Evolutionary conservation across 2,113 vertebrate genomes (phyloP).

Genomic region (Sylvietta virens): DNA sequence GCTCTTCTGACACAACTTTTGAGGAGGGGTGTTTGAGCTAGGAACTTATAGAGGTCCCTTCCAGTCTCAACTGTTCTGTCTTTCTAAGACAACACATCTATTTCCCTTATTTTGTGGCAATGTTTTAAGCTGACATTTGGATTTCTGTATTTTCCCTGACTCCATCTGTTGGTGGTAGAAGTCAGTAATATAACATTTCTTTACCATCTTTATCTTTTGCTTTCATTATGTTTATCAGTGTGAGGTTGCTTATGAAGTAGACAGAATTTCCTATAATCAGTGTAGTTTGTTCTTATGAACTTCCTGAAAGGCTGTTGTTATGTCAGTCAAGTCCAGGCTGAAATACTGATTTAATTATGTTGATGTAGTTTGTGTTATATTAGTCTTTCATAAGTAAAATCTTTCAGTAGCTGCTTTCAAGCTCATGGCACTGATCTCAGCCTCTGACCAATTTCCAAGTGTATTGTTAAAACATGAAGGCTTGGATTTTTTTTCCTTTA

Average conservation of each 20-base stretch:
- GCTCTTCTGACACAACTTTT: not conserved
- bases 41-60: not conserved
- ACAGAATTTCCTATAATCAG: not conserved
- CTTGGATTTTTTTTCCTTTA: not conserved
- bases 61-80: not conserved
- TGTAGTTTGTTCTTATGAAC: not conserved
- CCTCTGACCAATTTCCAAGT: not conserved
- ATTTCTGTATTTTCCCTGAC: not conserved
- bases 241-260: not conserved
- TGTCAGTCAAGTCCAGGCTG: not conserved
- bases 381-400: not conserved
- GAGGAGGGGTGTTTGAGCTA: not conserved
- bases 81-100: not conserved
- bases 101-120: not conserved
- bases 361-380: not conserved
- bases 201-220: not conserved
- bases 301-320: not conserved
- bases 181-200: not conserved
- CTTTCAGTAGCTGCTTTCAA: not conserved
- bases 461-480: not conserved
- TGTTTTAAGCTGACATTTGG: not conserved
- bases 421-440: not conserved
- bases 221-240: not conserved
- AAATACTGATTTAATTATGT: not conserved
- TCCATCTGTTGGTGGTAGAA: not conserved